Evolutionary conservation across 2,797 vertebrate genomes (phyloP), one percentile per base, ranked within the genome.

Genomic region (Microchirus variegatus): DNA sequence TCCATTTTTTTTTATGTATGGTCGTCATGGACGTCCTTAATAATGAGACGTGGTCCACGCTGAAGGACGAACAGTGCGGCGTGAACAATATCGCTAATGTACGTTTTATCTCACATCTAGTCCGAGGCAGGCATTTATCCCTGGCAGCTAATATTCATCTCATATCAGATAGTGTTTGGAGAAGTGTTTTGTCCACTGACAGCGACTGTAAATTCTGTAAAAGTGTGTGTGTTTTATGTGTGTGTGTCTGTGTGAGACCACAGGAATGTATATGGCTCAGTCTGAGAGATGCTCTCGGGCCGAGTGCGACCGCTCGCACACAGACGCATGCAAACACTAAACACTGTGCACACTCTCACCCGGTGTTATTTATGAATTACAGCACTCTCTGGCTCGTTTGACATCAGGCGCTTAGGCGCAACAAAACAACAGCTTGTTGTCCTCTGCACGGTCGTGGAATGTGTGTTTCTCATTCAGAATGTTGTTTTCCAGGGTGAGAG

Each of bases 171-270:
- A 78, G 80, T 69, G 77, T 82, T 83, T 77, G 31, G 61, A 79
- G 77, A 86, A 83, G 83, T 67, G 67, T 31, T 70, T 85, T 37
- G 10, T 66, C 70, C 59, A 70, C 76, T 81, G 86, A 88, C 86
- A 79, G 76, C 62, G 62, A 76, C 77, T 80, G 78, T 73, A 87
- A 88, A 89, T 88, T 70, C n/a, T n/a, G n/a, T n/a, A n/a, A n/a
- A 86, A 83, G 81, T 58, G 77, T 17, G 37, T 67, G 31, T 31
- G 31, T 31, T 31, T 8, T 31, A 8, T 31, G 31, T 31, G 14
- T 62, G 54, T 61, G 58, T 68, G 59, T 53, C 64, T 56, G 48
- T 41, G 13, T 63, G 40, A 38, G 53, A 77, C 81, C 79, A 63
- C 82, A 78, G 77, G 56, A 77, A 82, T 85, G 86, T 86, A 87